Evolutionary conservation across 2,797 vertebrate species (phyloP), one percentile per base, ranked within the genome.

Genomic region (Danio kyathit): DNA sequence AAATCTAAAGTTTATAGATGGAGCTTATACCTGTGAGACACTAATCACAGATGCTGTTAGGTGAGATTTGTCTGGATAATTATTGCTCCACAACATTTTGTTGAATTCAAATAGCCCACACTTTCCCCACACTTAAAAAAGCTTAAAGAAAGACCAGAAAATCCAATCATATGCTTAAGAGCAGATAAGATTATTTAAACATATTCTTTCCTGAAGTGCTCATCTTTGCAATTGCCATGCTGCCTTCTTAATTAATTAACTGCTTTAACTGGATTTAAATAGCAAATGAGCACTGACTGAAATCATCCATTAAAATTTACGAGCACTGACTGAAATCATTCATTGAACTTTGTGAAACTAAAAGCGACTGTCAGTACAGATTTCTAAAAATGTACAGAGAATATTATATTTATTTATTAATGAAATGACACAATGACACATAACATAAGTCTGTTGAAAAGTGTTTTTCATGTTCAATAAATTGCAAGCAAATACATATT

Each of bases 241-340:
- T 77, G 78, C 66, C 76, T 63, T 40, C 76, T 63, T 40, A 80
- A 85, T 81, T 87, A 87, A 91, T 90, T 81, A 88, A 77, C 64
- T 66, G 44, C 82, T 84, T 83, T 65, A 89, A 92, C 89, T 84
- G 77, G 85, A 81, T 86, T 87, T 77, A 86, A 85, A 91, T 84
- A 84, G 87, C 85, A 90, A 87, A 86, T 88, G 87, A 89, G 82
- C 82, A 85, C 81, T 88, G 87, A 92, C 90, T 89, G 87, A 74
- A 81, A 74, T 86, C n/a, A n/a, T n/a, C n/a, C n/a, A n/a, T n/a
- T n/a, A n/a, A n/a, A n/a, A n/a, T n/a, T n/a, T n/a, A n/a, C n/a
- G n/a, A n/a, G n/a, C n/a, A n/a, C n/a, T n/a, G n/a, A n/a, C n/a
- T n/a, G n/a, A n/a, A n/a, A n/a, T n/a, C 69, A 79, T 84, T 83